Base-by-base conservation (phyloP, 2,888 invertebrate genomes). In the Macrophya alboannulata region DNA sequence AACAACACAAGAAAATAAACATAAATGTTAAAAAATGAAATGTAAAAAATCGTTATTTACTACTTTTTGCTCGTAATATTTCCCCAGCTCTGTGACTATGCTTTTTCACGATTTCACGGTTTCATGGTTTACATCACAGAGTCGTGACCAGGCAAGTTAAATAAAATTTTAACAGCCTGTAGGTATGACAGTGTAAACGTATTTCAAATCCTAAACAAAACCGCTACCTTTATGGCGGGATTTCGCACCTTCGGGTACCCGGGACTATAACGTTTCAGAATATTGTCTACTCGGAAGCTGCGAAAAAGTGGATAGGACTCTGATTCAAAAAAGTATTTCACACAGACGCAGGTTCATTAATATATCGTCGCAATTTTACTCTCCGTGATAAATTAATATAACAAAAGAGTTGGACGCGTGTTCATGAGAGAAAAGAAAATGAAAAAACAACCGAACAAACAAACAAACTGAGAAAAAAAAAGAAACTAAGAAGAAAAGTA, bases 81-180 rank as follows among this genome's bases (percentile, higher is more conserved):
- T 25, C 17, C 21, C 25, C 21, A 0, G 45, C 21, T 43, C 45
- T 40, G n/a, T 6, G 21, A 74, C 43, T 43, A 4, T n/a, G 21
- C 45, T 15, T 10, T 74, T 74, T 12, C 21, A n/a, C 74, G 45
- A 45, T 31, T 31, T 31, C 31, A 31, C 31, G 3, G 31, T 31
- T 31, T 31, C 31, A 31, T 74, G 74, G 74, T 74, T 74, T 25
- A 74, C 74, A 74, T 43, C 74, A 25, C 74, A 4, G 45, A 74
- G 74, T 45, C 74, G 74, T 45, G 74, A 74, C 74, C 74, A 45
- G 45, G 74, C 45, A 45, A 45, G 74, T 45, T 74, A 15, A 74
- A 74, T 74, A 74, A 74, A 74, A 43, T 45, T 74, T 74, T 74
- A 74, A 74, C 74, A 45, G 21, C 74, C 45, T 40, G 6, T 40